phyloP scores from a whole-genome alignment of 2,113 vertebrate genomes.

The Bufo gargarizans region DNA sequence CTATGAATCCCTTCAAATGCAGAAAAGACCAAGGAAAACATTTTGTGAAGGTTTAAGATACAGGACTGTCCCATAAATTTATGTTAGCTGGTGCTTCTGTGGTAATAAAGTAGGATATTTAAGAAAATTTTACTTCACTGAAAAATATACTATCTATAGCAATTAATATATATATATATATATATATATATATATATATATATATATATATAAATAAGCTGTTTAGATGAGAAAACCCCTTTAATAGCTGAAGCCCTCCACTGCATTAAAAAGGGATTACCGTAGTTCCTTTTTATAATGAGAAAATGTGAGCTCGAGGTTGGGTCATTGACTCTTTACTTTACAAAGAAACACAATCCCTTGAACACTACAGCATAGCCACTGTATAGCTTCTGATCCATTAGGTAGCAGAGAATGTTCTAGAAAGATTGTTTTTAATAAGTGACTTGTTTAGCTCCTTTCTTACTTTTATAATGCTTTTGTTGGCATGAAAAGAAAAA shows the following conservation, averaged over 20 bases:
- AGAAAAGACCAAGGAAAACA: too few relatives aligned
- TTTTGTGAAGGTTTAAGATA: too few relatives aligned
- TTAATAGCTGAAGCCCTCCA: not conserved
- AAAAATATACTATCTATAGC: not conserved
- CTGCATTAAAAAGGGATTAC: not conserved
- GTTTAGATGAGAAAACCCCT: not conserved
- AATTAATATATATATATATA: too few relatives aligned
- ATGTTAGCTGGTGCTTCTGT: too few relatives aligned
- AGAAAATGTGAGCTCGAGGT: not conserved
- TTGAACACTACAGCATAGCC: not conserved
- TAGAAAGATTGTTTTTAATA: conserved; percentile 54
- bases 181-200: too few relatives aligned
- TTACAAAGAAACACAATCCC: not conserved
- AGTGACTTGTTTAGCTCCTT: conserved; percentile 24
- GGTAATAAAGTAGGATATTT: too few relatives aligned
- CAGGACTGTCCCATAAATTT: too few relatives aligned
- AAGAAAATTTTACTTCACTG: too few relatives aligned
- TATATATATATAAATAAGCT: too few relatives aligned
- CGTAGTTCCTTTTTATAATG: not conserved
- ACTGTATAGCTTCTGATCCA: not conserved
- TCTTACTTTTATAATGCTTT: conserved; percentile 2
- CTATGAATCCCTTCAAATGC: too few relatives aligned
- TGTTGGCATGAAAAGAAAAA: not conserved
- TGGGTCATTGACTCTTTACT: not conserved
- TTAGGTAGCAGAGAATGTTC: not conserved